Conservation (phyloP, 2,113 vertebrate species). For the Rhipidura dahli region DNA sequence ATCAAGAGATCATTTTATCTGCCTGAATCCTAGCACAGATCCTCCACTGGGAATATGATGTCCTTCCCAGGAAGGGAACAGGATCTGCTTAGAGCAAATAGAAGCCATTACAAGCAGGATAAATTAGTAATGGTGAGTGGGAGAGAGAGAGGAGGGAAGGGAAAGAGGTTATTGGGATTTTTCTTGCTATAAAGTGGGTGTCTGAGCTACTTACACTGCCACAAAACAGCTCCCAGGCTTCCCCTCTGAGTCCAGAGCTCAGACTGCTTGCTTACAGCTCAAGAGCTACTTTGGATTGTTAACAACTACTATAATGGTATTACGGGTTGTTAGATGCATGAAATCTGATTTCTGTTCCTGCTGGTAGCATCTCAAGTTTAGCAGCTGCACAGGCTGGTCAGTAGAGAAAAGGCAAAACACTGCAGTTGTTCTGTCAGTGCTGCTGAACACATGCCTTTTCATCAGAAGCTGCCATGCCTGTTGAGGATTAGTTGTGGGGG, state of each 20-base stretch:
- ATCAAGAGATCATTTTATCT: not conserved
- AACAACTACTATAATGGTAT: not conserved
- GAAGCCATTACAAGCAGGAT: constrained; percentile 22
- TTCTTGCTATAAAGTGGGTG: not conserved
- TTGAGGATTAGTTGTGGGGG: not conserved
- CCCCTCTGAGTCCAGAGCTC: not conserved
- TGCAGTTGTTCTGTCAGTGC: not conserved
- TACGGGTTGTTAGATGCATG: not conserved
- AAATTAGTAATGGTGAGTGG: constrained; percentile 51
- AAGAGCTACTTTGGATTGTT: not conserved
- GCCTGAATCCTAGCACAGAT: not conserved
- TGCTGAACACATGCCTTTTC: not conserved
- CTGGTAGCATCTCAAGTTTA: not conserved
- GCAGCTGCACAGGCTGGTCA: not conserved
- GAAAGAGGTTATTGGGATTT: constrained; percentile 2
- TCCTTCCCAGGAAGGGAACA: constrained; percentile 16
- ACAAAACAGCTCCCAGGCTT: not conserved
- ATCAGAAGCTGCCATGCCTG: not conserved
- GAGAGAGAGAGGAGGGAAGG: not conserved
- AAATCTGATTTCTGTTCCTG: constrained; percentile 8
- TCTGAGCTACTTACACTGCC: not conserved
- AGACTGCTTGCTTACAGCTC: not conserved
- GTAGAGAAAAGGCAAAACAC: not conserved
- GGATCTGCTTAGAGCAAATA: constrained; percentile 28
- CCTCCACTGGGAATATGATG: constrained; percentile 31